phyloP scores from a whole-genome alignment of 2,113 vertebrate species.

The Malurus elegans region DNA sequence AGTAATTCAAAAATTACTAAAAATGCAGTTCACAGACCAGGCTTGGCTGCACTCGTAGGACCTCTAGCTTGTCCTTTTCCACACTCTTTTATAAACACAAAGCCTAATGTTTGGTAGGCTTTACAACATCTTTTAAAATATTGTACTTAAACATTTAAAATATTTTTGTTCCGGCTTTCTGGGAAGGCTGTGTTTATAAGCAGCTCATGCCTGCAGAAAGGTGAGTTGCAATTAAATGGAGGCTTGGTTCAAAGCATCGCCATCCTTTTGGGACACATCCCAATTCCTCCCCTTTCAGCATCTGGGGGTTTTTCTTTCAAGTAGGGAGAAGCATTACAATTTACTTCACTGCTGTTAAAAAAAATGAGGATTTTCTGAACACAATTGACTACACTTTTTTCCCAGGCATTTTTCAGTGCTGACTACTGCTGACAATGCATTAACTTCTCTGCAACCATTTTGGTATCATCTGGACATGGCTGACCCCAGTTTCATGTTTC shows the following conservation, averaged over 20 bases:
- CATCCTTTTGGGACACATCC: neutral
- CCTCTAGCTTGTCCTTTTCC: neutral
- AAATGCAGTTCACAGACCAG: neutral
- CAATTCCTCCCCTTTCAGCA: fast-evolving
- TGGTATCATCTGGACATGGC: neutral
- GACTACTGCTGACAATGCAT: neutral
- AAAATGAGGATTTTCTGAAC: neutral
- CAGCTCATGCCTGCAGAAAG: neutral
- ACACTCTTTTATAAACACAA: neutral
- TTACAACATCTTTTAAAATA: neutral
- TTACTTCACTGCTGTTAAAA: neutral
- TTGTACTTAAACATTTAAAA: neutral
- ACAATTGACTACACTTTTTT: neutral
- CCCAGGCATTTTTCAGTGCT: neutral
- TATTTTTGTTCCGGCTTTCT: neutral
- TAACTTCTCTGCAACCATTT: neutral
- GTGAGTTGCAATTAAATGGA: neutral
- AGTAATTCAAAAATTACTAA: neutral
- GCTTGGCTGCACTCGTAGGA: neutral
- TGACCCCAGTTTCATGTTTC: neutral
- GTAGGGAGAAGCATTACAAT: neutral
- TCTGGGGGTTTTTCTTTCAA: neutral
- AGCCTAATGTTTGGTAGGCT: neutral
- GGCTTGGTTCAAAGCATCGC: neutral
- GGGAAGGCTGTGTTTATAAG: neutral